These are phyloP conservation scores for Drosophila seclusa DNA, from an alignment of 2,888 invertebrate genomes.

Conservation along the genomic window DNA sequence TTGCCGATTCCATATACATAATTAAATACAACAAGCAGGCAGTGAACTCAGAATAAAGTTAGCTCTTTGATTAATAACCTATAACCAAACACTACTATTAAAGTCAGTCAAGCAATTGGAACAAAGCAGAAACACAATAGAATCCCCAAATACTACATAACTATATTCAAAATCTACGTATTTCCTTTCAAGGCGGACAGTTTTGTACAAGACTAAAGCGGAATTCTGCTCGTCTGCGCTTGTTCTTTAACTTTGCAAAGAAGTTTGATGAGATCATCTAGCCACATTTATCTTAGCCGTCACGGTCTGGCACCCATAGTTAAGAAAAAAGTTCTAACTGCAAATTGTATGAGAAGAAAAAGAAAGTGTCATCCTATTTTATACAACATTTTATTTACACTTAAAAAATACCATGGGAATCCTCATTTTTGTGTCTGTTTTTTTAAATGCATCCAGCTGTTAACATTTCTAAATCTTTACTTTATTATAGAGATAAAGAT, in stretches of 20 bases:
- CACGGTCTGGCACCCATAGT: slow-evolving; percentile 22
- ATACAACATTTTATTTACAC: too few species aligned
- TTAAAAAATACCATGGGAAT: background rate
- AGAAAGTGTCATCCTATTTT: background rate
- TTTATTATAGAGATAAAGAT: background rate
- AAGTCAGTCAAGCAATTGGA: slow-evolving; percentile 77
- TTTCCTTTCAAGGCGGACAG: slow-evolving; percentile 62
- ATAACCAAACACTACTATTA: slow-evolving; percentile 57
- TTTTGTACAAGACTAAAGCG: slow-evolving; percentile 36
- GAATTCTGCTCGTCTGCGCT: slow-evolving; percentile 70
- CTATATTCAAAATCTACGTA: slow-evolving; percentile 38
- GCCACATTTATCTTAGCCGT: background rate
- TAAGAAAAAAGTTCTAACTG: background rate
- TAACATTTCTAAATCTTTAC: background rate
- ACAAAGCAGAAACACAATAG: slow-evolving; percentile 59
- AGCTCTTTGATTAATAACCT: slow-evolving; percentile 71
- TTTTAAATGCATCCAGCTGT: background rate
- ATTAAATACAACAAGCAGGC: slow-evolving; percentile 67
- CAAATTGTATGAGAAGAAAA: background rate
- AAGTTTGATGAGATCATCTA: slow-evolving; percentile 63
- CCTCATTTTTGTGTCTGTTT: background rate
- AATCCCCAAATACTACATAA: slow-evolving; percentile 9
- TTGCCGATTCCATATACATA: slow-evolving; percentile 55
- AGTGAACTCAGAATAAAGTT: slow-evolving; percentile 21
- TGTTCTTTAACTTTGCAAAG: slow-evolving; percentile 28